A percentile compares a stretch with the other conserved stretches of the same genome.
Conservation (phyloP, 35 echinoderm and acorn worm species). For the Nesometra sesokonis region DNA sequence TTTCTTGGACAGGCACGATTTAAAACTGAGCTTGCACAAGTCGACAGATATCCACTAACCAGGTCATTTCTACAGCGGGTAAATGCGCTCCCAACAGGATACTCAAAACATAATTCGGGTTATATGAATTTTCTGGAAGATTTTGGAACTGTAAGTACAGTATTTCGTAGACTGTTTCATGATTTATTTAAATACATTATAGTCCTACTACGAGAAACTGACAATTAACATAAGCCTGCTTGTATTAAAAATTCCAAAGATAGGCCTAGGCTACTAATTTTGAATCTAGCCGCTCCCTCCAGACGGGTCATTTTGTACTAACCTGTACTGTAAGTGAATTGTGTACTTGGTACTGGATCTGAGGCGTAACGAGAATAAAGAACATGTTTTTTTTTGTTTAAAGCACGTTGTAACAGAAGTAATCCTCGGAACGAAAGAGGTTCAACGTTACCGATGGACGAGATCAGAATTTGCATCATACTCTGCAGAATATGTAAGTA, state of each 20-base stretch:
- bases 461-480: neutral
- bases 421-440: neutral
- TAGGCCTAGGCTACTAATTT: too few species aligned
- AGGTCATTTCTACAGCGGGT: neutral
- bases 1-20: neutral
- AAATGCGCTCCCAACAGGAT: neutral
- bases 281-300: too few species aligned
- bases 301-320: too few species aligned
- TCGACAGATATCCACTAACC: neutral
- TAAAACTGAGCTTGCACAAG: neutral
- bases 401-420: neutral
- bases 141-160: neutral
- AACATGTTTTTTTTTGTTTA: neutral
- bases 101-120: neutral
- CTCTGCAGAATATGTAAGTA: neutral
- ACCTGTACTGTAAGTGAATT: too few species aligned
- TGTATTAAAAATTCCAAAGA: too few species aligned
- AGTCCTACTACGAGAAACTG: too few species aligned
- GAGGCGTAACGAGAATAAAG: too few species aligned
- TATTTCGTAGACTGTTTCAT: neutral
- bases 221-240: too few species aligned
- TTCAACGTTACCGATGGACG: neutral
- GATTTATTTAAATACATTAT: too few species aligned
- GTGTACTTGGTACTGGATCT: too few species aligned
- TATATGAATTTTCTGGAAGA: neutral